Evolutionary conservation across 2,113 vertebrate species (phyloP).

Genomic region (Saguinus imperator): DNA sequence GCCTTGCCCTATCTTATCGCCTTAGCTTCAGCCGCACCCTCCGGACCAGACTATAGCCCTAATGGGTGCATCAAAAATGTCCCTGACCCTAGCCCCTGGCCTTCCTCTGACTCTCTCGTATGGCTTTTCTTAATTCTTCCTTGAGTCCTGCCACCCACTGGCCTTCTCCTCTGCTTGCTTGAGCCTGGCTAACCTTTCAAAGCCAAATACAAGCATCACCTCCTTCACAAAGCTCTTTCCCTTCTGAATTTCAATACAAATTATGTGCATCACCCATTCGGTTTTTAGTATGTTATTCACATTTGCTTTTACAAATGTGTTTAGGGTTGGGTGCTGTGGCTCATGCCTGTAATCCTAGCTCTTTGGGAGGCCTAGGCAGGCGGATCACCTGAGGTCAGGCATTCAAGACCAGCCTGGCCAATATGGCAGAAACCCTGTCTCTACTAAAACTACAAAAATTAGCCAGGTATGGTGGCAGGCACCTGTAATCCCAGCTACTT

Average conservation of each 20-base stretch:
- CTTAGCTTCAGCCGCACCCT: neutral
- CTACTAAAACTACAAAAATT: no score
- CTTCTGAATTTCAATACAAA: neutral
- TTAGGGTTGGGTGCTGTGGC: no score
- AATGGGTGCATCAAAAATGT: rapidly evolving
- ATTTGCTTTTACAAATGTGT: neutral
- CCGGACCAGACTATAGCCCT: neutral
- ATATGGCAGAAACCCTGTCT: no score
- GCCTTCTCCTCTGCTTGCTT: no score
- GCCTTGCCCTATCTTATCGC: neutral
- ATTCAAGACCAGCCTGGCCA: no score
- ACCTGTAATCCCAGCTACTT: no score
- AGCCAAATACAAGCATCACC: neutral
- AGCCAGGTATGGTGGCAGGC: no score
- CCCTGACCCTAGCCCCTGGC: neutral
- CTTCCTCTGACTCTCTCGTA: neutral
- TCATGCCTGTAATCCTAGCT: no score
- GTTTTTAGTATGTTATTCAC: neutral
- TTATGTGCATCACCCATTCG: neutral
- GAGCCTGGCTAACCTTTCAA: neutral
- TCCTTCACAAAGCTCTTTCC: neutral
- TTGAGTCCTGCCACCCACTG: neutral
- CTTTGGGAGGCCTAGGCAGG: no score
- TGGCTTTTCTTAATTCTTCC: neutral
- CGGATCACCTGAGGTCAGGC: no score